These are phyloP conservation scores for Drosophila quasianomalipes DNA, from an alignment of 2,888 invertebrate species.

Conservation along the genomic window DNA sequence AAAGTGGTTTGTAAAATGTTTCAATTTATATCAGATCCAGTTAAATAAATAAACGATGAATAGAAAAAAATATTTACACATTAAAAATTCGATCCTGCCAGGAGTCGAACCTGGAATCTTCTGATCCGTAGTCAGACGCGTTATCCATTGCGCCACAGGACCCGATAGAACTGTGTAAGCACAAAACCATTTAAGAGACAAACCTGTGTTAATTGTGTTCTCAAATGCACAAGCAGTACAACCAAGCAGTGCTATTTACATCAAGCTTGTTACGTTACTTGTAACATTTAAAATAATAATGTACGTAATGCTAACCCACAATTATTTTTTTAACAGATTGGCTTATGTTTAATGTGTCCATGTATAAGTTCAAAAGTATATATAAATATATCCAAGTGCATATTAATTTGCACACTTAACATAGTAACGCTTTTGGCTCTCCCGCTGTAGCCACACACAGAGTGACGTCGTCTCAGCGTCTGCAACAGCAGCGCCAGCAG, in stretches of 20 bases:
- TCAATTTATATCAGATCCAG: no score
- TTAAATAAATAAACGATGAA: no score
- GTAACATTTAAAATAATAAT: not conserved
- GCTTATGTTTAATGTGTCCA: not conserved
- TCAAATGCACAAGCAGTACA: slow-evolving; percentile 20
- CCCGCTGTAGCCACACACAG: not conserved
- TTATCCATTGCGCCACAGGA: slow-evolving; percentile 85
- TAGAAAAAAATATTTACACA: no score
- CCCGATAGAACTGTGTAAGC: slow-evolving; percentile 15
- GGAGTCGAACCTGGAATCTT: slow-evolving; percentile 85
- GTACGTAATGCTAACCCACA: not conserved
- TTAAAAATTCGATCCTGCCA: slow-evolving; percentile 26
- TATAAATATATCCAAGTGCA: not conserved
- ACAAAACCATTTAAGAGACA: not conserved
- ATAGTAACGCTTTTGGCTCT: slow-evolving; percentile 2
- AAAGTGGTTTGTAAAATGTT: no score
- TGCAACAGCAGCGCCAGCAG: slow-evolving; percentile 25
- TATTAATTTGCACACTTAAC: not conserved
- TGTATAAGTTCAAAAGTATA: not conserved
- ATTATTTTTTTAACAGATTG: not conserved
- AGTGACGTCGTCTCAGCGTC: slow-evolving; percentile 24
- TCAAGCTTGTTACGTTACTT: not conserved
- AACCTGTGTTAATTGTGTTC: slow-evolving; percentile 5
- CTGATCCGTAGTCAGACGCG: slow-evolving; percentile 86
- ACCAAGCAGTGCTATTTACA: not conserved